A percentile compares a stretch with the other conserved stretches of the same genome.
phyloP scores from a whole-genome alignment of 1,140 invertebrate species.

The Drosophila micromelanica region DNA sequence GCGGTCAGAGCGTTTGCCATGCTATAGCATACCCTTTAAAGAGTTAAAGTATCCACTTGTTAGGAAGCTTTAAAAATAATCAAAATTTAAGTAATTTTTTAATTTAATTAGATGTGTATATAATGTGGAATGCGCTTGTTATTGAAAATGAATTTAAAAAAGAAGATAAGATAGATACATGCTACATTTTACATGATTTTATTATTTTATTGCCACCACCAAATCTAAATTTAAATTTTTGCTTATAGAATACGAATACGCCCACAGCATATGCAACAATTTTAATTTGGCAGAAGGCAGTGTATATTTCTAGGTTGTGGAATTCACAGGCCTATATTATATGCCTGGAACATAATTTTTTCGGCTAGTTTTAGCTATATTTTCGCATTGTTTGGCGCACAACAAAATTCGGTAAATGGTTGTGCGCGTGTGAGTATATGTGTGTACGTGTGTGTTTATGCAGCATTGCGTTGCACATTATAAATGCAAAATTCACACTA shows the following conservation, averaged over 20 bases:
- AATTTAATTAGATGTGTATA: no score
- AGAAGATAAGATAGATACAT: no score
- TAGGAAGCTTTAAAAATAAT: no score
- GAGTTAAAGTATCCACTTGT: neutral
- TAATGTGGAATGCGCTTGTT: no score
- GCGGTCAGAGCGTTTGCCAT: neutral
- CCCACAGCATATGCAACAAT: no score
- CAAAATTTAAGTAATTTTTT: no score
- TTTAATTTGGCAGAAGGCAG: no score
- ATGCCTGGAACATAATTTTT: constrained; percentile 3
- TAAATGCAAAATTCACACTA: constrained; percentile 80
- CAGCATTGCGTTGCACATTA: constrained; percentile 44
- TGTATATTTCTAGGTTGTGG: neutral
- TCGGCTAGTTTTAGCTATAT: constrained; percentile 8
- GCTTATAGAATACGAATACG: no score
- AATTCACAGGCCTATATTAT: constrained; percentile 6
- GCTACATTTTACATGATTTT: no score
- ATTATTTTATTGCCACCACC: no score
- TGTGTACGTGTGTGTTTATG: constrained; percentile 15
- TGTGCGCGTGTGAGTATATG: constrained; percentile 18
- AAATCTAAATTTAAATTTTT: no score
- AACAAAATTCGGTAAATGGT: constrained; percentile 63
- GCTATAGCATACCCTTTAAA: neutral
- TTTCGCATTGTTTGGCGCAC: constrained; percentile 38
- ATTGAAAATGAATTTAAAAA: no score